phyloP scores from a whole-genome alignment of 2,113 vertebrate genomes.

The Gallinago paraguaiae region DNA sequence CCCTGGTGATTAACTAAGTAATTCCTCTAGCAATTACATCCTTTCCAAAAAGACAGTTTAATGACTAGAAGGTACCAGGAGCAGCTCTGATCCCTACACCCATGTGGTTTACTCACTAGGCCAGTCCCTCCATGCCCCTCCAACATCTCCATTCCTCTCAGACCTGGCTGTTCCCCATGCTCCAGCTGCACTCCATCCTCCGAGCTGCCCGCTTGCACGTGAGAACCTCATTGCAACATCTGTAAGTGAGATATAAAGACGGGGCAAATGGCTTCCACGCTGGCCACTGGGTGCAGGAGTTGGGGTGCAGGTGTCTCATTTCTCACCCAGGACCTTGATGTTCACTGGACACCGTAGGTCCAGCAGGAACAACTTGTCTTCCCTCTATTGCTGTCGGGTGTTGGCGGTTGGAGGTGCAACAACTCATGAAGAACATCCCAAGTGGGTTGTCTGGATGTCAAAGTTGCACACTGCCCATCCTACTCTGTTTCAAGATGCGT shows the following conservation, averaged over 20 bases:
- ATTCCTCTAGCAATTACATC: constrained; percentile 57
- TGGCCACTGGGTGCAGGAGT: not conserved
- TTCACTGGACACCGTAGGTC: not conserved
- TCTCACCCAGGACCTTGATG: rapidly evolving
- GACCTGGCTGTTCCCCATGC: rapidly evolving
- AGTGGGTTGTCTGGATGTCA: rapidly evolving
- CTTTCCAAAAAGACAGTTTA: constrained; percentile 39
- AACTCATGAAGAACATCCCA: rapidly evolving
- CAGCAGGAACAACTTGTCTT: not conserved
- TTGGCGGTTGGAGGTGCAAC: not conserved
- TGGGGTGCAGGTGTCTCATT: rapidly evolving
- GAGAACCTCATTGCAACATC: not conserved
- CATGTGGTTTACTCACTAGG: not conserved
- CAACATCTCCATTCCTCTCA: not conserved
- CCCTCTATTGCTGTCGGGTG: rapidly evolving
- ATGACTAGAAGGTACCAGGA: constrained; percentile 25
- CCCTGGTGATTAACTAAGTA: constrained; percentile 61
- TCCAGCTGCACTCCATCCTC: not conserved
- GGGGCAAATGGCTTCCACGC: not conserved
- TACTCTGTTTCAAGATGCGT: not conserved
- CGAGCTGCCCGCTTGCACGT: rapidly evolving
- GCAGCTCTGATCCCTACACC: not conserved
- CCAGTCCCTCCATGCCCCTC: not conserved
- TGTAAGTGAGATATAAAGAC: not conserved
- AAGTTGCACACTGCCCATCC: not conserved